phyloP scores from a whole-genome alignment of 53 echinoderm and acorn worm species.

The Arbacia lixula region DNA sequence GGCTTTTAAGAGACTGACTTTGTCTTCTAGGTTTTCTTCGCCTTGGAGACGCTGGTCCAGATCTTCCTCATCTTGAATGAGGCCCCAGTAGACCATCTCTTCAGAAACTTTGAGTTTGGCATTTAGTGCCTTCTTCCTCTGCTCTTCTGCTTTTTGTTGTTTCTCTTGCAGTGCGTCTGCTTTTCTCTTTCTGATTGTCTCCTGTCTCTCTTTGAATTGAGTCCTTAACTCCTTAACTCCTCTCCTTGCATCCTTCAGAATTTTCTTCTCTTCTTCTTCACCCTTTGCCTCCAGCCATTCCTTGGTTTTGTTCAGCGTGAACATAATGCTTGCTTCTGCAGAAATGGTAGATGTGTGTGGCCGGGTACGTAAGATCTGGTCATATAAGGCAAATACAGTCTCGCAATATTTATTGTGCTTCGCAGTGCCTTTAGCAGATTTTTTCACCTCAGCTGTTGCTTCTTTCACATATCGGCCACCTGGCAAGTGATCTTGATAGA shows the following conservation, averaged over 20 bases:
- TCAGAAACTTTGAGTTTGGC: too few relatives aligned
- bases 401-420: slow-evolving; percentile 58
- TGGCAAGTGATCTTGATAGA: slow-evolving; percentile 52
- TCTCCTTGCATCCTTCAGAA: slow-evolving; percentile 3
- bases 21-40: too few relatives aligned
- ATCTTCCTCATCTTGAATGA: too few relatives aligned
- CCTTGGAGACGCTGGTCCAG: too few relatives aligned
- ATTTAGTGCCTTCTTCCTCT: too few relatives aligned
- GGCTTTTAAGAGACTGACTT: too few relatives aligned
- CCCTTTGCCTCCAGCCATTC: slow-evolving; percentile 54
- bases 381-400: slow-evolving; percentile 50
- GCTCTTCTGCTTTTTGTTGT: slow-evolving; percentile 35
- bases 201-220: slow-evolving; percentile 4
- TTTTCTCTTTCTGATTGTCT: slow-evolving; percentile 15
- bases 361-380: slow-evolving; percentile 51
- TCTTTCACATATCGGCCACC: slow-evolving; percentile 45
- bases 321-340: slow-evolving; percentile 63
- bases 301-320: slow-evolving; percentile 42
- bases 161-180: slow-evolving; percentile 36
- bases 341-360: slow-evolving; percentile 59
- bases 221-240: too few relatives aligned
- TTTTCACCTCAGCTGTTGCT: slow-evolving; percentile 19
- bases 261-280: slow-evolving; percentile 52
- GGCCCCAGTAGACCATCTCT: too few relatives aligned
- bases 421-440: slow-evolving; percentile 8